Evolutionary conservation across 2,888 invertebrate genomes (phyloP), one percentile per base, ranked within the genome.

Genomic region (Liodrosophila aerea): DNA sequence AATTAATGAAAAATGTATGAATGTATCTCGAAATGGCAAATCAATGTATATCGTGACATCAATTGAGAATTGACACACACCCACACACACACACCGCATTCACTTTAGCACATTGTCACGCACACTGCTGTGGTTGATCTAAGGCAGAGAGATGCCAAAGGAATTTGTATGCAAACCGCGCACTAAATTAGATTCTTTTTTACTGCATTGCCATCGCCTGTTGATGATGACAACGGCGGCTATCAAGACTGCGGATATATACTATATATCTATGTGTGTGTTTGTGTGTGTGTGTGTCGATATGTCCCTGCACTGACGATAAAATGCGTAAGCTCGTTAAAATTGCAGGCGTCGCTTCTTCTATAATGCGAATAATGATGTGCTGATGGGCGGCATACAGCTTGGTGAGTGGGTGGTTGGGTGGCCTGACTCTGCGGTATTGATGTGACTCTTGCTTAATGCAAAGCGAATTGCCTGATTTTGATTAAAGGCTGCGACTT

Each of bases 41-140:
- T 88, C 88, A 88, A 88, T 88, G 83, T 86, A 88, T 88, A 86
- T 85, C 88, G 88, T 87, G 88, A 88, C 87, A 77, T 76, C 81
- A 87, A 85, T 88, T 70, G 69, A 45, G 73, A 82, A 73, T 77
- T 47, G 67, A 61, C 66, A 54, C 36, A 43, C 47, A 41, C 53
- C 47, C 67, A 57, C 33, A 43, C 47, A 40, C 53, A 53, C 46
- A 54, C 45, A 50, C 49, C 18, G 33, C 15, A 33, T 11, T 40
- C 16, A 44, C 33, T 40, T 16, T 36, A 46, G 29, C 65, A 61
- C 65, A 84, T 69, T 81, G 85, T 81, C 82, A 77, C 78, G 82
- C 64, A 73, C 67, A 22, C 46, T 29, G 52, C 12, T 40, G 61
- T 9, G 37, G 47, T 51, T 58, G 50, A 22, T 22, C 12, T 45